Conservation (phyloP, 2,888 invertebrate species). For the Phrixothrix hirtus region DNA sequence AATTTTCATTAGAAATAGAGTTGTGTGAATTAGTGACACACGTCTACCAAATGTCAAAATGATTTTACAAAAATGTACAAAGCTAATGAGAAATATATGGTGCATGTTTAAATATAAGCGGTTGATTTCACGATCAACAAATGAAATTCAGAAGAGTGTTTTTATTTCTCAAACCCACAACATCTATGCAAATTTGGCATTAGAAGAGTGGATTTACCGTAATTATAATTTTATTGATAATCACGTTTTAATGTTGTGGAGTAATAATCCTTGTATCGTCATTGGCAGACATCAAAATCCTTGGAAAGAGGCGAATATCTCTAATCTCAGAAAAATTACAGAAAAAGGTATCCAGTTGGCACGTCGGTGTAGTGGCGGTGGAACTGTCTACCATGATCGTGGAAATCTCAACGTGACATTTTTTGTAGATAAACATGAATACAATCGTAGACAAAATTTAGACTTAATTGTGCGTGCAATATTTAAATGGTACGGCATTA, state of each 20-base stretch:
- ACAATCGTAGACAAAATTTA: conserved; percentile 86
- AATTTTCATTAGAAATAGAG: no score
- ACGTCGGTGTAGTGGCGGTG: conserved; percentile 92
- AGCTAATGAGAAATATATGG: no score
- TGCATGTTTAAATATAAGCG: no score
- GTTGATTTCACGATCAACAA: no score
- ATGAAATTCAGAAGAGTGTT: conserved; percentile 80
- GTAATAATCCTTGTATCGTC: conserved; percentile 91
- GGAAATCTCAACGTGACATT: conserved; percentile 94
- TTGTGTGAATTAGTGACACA: no score
- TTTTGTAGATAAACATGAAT: conserved; percentile 80
- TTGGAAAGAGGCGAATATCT: conserved; percentile 87
- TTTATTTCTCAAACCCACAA: conserved; percentile 90
- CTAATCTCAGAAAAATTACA: conserved; percentile 58
- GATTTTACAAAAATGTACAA: no score
- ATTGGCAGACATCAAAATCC: conserved; percentile 97
- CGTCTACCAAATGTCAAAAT: no score
- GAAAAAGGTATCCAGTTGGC: conserved; percentile 75
- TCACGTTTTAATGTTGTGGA: conserved; percentile 88
- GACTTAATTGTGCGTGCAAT: conserved; percentile 82
- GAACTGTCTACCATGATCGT: conserved; percentile 93
- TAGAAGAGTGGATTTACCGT: conserved; percentile 95
- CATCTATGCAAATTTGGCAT: conserved; percentile 89
- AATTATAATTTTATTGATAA: conserved; percentile 82
- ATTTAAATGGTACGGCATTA: conserved; percentile 78